Conservation (phyloP, 2,113 vertebrate genomes). For the Mormoops blainvillei region DNA sequence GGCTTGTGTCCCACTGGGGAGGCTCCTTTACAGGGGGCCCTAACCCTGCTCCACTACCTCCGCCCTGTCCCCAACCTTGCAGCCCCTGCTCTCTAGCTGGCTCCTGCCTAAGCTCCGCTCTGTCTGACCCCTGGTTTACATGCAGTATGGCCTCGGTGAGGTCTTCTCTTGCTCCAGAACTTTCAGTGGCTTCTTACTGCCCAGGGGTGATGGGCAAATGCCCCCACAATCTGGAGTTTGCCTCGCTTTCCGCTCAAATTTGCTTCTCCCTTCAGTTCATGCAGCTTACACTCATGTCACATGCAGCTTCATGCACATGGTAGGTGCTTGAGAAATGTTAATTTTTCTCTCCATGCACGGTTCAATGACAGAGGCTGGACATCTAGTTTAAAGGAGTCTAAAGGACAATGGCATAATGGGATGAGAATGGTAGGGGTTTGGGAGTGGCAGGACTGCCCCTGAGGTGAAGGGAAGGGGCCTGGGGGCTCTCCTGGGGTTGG, state of each 20-base stretch:
- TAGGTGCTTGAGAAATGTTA: not conserved
- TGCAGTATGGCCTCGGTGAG: not conserved
- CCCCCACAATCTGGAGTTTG: accelerated
- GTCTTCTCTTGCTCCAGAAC: not conserved
- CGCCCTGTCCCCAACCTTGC: not conserved
- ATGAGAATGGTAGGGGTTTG: not conserved
- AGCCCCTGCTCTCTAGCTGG: not conserved
- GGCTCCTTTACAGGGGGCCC: not conserved
- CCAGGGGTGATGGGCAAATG: not conserved
- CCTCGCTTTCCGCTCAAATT: not conserved
- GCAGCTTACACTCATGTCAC: not conserved
- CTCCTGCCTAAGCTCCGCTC: not conserved
- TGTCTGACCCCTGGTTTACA: not conserved
- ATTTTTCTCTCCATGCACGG: not conserved
- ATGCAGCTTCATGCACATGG: not conserved
- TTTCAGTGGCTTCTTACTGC: not conserved
- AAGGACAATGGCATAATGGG: not conserved
- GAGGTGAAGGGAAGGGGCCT: not conserved
- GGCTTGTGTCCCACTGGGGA: not conserved
- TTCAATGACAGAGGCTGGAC: not conserved
- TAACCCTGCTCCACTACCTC: accelerated
- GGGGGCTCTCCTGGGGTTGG: not conserved
- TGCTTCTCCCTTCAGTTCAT: not conserved
- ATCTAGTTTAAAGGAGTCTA: not conserved
- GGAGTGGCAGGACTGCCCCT: not conserved